These are phyloP conservation scores for Hymenochirus boettgeri DNA, from an alignment of 2,113 vertebrate species.

Conservation along the genomic window DNA sequence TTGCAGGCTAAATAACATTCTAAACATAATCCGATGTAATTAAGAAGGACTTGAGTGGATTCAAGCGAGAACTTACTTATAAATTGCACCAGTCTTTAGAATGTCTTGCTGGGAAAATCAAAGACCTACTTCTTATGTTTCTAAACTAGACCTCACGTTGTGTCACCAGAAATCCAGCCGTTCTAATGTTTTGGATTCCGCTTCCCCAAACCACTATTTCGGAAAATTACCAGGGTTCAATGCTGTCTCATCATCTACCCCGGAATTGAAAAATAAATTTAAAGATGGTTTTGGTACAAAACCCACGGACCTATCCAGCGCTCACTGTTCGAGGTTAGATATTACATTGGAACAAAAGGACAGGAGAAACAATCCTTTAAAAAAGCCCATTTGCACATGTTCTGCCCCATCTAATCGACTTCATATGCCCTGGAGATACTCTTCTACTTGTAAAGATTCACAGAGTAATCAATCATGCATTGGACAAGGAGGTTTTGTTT, in stretches of 20 bases:
- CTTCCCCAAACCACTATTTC: constrained; percentile 32
- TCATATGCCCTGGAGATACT: constrained; percentile 36
- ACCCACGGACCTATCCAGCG: constrained; percentile 41
- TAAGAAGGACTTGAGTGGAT: constrained; percentile 34
- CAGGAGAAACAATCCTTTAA: constrained; percentile 39
- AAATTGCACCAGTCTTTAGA: constrained; percentile 42
- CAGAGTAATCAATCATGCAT: neutral
- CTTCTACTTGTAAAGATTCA: constrained; percentile 28
- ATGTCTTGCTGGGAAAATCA: constrained; percentile 52
- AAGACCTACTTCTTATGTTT: constrained; percentile 50
- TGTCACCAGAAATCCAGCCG: constrained; percentile 45
- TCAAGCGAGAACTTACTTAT: constrained; percentile 24
- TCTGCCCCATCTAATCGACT: constrained; percentile 25
- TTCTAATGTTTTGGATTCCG: constrained; percentile 44
- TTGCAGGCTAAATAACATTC: too few species aligned
- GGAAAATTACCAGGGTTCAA: constrained; percentile 41
- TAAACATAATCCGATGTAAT: neutral
- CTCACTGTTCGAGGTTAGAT: constrained; percentile 55
- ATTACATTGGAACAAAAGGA: constrained; percentile 47
- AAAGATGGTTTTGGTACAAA: constrained; percentile 39
- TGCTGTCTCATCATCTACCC: constrained; percentile 36
- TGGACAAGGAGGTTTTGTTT: constrained; percentile 16
- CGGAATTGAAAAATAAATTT: constrained; percentile 25
- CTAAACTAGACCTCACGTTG: constrained; percentile 52
- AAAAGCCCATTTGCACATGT: neutral